phyloP scores from a whole-genome alignment of 2,797 vertebrate genomes.

The Lophotriccus pileatus region DNA sequence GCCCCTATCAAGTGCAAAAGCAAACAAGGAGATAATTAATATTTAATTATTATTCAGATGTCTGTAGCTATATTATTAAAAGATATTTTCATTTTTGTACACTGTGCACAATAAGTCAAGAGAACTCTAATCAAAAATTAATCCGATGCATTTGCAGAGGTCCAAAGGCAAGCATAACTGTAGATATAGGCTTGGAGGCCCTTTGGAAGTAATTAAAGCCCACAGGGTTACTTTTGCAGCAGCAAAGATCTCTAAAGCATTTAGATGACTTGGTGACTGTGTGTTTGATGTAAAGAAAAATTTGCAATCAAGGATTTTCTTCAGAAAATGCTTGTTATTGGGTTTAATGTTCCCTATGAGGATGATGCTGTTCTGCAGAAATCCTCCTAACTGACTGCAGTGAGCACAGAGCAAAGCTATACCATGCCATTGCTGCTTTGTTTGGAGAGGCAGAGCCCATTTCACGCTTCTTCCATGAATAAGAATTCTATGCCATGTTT shows the following conservation, averaged over 20 bases:
- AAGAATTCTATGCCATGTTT: neutral
- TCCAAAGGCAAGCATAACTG: neutral
- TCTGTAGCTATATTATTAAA: neutral
- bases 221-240: neutral
- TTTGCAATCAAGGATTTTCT: neutral
- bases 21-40: neutral
- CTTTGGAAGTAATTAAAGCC: neutral
- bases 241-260: neutral
- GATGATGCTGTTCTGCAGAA: neutral
- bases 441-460: neutral
- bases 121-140: neutral
- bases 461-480: neutral
- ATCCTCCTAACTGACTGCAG: neutral
- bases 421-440: neutral
- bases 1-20: neutral
- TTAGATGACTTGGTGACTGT: neutral
- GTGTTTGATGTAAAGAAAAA: neutral
- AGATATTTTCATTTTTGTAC: neutral
- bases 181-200: neutral
- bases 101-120: neutral
- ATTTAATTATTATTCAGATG: neutral
- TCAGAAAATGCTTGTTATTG: neutral
- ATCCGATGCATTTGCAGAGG: neutral
- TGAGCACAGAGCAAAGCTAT: neutral
- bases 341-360: neutral